Conservation (phyloP, 2,888 invertebrate species). For the Philonicus albiceps region DNA sequence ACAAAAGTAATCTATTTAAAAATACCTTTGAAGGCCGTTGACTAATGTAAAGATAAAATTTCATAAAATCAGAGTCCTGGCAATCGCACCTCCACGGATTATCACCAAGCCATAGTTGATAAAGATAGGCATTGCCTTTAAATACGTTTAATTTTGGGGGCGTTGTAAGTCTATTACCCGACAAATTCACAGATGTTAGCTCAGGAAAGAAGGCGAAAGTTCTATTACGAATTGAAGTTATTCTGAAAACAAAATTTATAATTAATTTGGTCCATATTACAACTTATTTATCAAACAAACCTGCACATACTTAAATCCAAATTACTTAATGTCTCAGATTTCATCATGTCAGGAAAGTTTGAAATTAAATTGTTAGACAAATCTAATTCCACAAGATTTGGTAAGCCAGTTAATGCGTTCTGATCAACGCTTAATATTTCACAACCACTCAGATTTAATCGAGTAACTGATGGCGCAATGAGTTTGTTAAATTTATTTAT, state of each 20-base stretch:
- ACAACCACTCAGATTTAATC: conserved; percentile 72
- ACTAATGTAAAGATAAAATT: conserved; percentile 70
- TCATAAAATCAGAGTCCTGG: conserved; percentile 67
- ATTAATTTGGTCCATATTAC: background rate
- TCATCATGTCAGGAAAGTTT: conserved; percentile 69
- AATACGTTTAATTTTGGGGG: conserved; percentile 70
- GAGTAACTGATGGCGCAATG: conserved; percentile 67
- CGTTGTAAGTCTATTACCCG: conserved; percentile 75
- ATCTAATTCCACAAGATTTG: conserved; percentile 69
- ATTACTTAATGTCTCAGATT: conserved; percentile 68
- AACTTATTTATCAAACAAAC: conserved; percentile 50
- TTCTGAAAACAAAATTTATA: conserved; percentile 65
- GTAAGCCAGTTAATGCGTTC: conserved; percentile 68
- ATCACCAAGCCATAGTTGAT: conserved; percentile 70
- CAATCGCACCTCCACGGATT: conserved; percentile 84
- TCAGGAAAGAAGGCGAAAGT: conserved; percentile 72
- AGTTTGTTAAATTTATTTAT: conserved; percentile 68
- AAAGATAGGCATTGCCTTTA: conserved; percentile 67
- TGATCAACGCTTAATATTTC: conserved; percentile 70
- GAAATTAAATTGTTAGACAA: conserved; percentile 73
- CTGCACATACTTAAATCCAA: conserved; percentile 66
- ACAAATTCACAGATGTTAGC: conserved; percentile 70
- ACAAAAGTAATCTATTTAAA: background rate
- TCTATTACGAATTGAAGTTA: conserved; percentile 69
- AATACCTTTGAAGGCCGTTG: conserved; percentile 64